Evolutionary conservation across 64 coral and sea anemone genomes (phyloP).

Genomic region (Stylophora pistillata): DNA sequence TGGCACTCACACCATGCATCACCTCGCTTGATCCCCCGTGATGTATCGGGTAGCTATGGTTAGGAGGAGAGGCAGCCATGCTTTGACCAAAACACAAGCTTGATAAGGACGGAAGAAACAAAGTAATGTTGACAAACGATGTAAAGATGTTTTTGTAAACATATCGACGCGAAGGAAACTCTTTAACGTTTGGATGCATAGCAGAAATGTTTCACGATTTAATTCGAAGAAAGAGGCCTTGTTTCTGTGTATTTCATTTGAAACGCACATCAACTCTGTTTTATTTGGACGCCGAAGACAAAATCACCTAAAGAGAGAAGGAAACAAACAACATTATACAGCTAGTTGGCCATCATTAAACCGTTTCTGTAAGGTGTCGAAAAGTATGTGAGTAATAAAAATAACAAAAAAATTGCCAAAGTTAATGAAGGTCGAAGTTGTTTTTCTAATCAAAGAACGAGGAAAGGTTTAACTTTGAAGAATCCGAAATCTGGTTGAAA

Average conservation of each 20-base stretch:
- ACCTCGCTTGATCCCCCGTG: not conserved
- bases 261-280: not conserved
- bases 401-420: not conserved
- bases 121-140: not conserved
- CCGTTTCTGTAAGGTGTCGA: not conserved
- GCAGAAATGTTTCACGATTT: not conserved
- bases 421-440: not conserved
- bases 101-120: not conserved
- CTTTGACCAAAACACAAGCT: conserved; percentile 14
- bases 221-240: too few species aligned
- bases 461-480: too few species aligned
- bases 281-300: not conserved
- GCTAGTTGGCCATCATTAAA: not conserved
- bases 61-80: not conserved
- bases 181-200: not conserved
- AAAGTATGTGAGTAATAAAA: not conserved
- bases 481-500: too few species aligned
- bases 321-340: not conserved
- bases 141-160: not conserved
- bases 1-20: conserved; percentile 20
- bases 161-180: not conserved
- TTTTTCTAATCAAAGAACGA: not conserved
- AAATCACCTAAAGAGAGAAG: conserved; percentile 3
- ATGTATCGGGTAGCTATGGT: not conserved
- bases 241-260: not conserved